Percentiles rank a stretch among this genome's conserved stretches.
Evolutionary conservation across 2,113 vertebrate genomes (phyloP).

Genomic region (Trogon surrucura): DNA sequence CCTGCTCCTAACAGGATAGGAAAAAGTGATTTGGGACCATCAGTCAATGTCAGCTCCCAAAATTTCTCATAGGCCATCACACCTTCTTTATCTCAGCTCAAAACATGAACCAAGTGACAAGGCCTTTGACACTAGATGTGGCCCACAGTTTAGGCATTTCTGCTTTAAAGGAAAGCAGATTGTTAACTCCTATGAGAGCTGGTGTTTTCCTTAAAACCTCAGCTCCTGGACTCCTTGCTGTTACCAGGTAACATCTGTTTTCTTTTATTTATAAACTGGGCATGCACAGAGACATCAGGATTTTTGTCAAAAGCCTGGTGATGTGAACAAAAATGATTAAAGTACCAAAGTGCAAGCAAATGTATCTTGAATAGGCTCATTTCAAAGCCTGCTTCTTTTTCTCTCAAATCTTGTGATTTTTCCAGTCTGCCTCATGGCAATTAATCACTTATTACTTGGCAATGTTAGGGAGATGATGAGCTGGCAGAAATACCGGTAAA

Average conservation of each 20-base stretch:
- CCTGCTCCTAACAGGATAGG: neutral
- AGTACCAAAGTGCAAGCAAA: neutral
- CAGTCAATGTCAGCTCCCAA: neutral
- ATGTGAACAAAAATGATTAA: neutral
- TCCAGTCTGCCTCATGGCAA: neutral
- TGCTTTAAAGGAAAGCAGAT: neutral
- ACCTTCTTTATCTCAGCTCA: neutral
- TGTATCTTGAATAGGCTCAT: neutral
- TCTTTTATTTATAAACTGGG: neutral
- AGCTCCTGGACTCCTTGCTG: neutral
- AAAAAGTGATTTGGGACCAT: neutral
- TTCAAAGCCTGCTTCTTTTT: neutral
- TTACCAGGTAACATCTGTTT: neutral
- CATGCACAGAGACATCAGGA: neutral
- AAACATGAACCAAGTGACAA: neutral
- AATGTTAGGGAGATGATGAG: neutral
- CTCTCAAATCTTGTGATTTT: neutral
- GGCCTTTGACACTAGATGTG: neutral
- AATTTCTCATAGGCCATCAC: neutral
- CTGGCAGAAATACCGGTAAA: neutral
- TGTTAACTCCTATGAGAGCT: neutral
- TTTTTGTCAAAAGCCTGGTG: neutral
- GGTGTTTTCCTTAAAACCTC: neutral
- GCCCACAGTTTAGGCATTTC: neutral
- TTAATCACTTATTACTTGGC: conserved; percentile 10